These are phyloP conservation scores for Oncorhynchus mykiss DNA, from an alignment of 2,113 vertebrate genomes.

Conservation along the genomic window DNA sequence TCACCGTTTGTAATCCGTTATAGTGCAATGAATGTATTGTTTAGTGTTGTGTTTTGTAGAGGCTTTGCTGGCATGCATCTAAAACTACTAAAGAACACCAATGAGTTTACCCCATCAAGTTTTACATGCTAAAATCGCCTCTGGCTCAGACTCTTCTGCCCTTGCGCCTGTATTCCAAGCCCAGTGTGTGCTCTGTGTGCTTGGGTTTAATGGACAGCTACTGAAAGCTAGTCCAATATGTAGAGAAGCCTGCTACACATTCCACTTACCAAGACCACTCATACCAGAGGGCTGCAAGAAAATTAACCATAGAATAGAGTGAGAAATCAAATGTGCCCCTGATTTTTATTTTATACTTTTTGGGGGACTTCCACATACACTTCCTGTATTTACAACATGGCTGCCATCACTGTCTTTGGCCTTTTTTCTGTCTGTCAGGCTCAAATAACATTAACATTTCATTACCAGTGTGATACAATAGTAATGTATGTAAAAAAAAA, in stretches of 20 bases:
- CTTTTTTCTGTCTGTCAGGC: constrained; percentile 44
- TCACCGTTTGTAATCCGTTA: too few species aligned
- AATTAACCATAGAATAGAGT: not conserved
- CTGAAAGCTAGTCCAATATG: constrained; percentile 52
- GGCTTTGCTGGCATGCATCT: too few species aligned
- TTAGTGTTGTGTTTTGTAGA: too few species aligned
- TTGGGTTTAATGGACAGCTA: constrained; percentile 54
- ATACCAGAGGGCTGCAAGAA: not conserved
- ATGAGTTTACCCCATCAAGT: too few species aligned
- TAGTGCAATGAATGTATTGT: too few species aligned
- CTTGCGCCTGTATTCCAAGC: constrained; percentile 40
- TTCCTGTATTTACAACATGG: constrained; percentile 31
- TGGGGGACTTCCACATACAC: not conserved
- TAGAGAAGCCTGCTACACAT: not conserved
- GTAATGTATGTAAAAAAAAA: constrained; percentile 55
- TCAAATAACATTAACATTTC: constrained; percentile 70
- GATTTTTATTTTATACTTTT: not conserved
- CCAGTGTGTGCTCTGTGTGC: constrained; percentile 27
- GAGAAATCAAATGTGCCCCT: not conserved
- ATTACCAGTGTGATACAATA: constrained; percentile 63
- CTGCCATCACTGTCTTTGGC: constrained; percentile 23
- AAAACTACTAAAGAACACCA: too few species aligned
- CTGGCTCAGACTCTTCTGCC: constrained; percentile 43
- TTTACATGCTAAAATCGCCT: too few species aligned
- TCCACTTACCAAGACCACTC: not conserved